Evolutionary conservation across 2,888 invertebrate species (phyloP).

Genomic region (Acholoe squamosa): DNA sequence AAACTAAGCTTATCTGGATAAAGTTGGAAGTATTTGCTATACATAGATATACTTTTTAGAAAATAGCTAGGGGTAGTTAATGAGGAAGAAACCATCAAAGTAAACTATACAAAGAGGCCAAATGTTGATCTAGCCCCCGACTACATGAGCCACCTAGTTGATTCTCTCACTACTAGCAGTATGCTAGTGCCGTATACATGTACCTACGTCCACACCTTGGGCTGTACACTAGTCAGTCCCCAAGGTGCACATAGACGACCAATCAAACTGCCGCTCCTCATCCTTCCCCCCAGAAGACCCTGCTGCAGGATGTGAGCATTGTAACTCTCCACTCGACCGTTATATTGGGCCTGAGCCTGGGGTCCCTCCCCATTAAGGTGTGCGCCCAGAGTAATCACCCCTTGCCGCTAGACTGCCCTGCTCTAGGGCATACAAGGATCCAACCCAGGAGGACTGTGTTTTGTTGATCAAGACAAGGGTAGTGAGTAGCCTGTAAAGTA

Average conservation of each 20-base stretch:
- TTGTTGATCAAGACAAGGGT: slow-evolving; percentile 14
- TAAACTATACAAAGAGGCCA: no score
- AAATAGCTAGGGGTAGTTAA: no score
- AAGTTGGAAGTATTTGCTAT: no score
- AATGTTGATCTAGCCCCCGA: no score
- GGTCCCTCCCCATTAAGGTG: slow-evolving; percentile 33
- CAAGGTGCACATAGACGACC: neutral
- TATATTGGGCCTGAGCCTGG: neutral
- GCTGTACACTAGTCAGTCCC: no score
- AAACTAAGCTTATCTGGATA: no score
- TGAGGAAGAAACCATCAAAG: no score
- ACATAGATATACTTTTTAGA: no score
- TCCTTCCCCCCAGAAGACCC: neutral
- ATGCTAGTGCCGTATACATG: no score
- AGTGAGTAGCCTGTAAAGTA: neutral
- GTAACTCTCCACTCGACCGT: slow-evolving; percentile 4
- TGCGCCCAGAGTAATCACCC: neutral
- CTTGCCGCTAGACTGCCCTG: neutral
- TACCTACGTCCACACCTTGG: no score
- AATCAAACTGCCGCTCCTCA: neutral
- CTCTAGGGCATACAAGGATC: neutral
- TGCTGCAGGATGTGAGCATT: neutral
- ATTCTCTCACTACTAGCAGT: no score
- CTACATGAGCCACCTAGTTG: no score
- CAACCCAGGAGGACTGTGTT: neutral